phyloP scores from a whole-genome alignment of 1,140 invertebrate species.

The Acromyrmex charruanus region DNA sequence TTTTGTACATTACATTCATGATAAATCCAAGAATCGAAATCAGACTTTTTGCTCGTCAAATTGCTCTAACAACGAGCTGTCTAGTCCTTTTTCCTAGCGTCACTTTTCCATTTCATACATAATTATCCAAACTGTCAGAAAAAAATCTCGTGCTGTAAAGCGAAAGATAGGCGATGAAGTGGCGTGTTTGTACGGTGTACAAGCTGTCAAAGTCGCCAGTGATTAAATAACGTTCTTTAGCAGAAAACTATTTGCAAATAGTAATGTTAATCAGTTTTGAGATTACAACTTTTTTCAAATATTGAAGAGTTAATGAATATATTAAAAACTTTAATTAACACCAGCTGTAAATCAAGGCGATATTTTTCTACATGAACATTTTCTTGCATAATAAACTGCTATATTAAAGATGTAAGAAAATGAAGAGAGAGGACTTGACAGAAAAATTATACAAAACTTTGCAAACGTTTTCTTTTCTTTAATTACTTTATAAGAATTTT shows the following conservation, averaged over 20 bases:
- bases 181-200: neutral
- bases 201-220: neutral
- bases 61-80: neutral
- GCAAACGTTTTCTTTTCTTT: neutral
- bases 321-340: slow-evolving; percentile 57
- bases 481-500: neutral
- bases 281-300: slow-evolving; percentile 14
- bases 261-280: neutral
- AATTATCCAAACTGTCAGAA: slow-evolving; percentile 74
- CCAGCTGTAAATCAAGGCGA: neutral
- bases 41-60: neutral
- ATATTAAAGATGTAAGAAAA: slow-evolving; percentile 7
- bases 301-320: slow-evolving; percentile 35
- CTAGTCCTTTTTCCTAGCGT: slow-evolving; percentile 84
- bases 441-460: neutral
- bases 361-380: neutral
- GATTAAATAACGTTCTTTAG: slow-evolving; percentile 2
- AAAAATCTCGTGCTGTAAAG: slow-evolving; percentile 2
- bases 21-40: neutral
- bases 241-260: slow-evolving; percentile 12
- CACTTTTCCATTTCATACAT: slow-evolving; percentile 92
- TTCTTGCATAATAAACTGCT: neutral
- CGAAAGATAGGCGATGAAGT: neutral
- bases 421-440: neutral
- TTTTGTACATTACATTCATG: neutral